These are phyloP conservation scores for Caenorhabditis sp. DNA, from an alignment of 2,888 invertebrate species.

Conservation along the genomic window DNA sequence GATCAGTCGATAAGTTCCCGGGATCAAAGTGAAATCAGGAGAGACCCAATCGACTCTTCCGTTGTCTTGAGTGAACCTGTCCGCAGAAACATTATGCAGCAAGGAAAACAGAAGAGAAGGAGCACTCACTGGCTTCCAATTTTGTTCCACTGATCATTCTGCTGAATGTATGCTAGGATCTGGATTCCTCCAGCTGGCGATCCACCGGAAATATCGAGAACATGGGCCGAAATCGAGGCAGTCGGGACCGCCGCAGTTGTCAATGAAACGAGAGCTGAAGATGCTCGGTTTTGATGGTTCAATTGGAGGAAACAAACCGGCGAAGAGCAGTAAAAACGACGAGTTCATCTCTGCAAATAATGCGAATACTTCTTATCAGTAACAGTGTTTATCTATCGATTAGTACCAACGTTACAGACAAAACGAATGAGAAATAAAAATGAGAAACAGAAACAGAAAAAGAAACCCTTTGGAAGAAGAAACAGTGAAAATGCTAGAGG, in stretches of 20 bases:
- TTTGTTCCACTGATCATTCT: conserved; percentile 64
- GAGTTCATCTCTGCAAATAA: conserved; percentile 30
- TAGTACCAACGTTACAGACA: neutral
- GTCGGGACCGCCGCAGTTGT: conserved; percentile 39
- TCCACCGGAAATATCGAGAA: conserved; percentile 76
- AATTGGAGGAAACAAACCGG: neutral
- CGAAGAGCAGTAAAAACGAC: neutral
- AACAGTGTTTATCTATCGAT: conserved; percentile 13
- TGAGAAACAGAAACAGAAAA: too few species aligned
- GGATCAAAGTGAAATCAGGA: conserved; percentile 65
- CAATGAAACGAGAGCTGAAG: conserved; percentile 25
- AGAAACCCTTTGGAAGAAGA: conserved; percentile 2
- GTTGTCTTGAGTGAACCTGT: conserved; percentile 72
- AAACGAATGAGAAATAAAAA: conserved; percentile 1
- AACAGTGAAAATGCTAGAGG: conserved; percentile 18
- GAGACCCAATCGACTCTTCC: conserved; percentile 76
- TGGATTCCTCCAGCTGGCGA: conserved; percentile 71
- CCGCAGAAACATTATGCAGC: neutral
- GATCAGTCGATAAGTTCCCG: conserved; percentile 71
- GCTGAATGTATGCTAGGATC: conserved; percentile 66
- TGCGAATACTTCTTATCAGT: conserved; percentile 30
- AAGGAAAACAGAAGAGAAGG: too few species aligned
- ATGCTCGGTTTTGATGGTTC: neutral
- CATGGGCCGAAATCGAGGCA: conserved; percentile 73
- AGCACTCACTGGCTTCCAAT: conserved; percentile 57